A percentile compares a stretch with the other conserved stretches of the same genome.
Conservation (phyloP, 2,888 invertebrate species). For the Drosophila mercatorum region DNA sequence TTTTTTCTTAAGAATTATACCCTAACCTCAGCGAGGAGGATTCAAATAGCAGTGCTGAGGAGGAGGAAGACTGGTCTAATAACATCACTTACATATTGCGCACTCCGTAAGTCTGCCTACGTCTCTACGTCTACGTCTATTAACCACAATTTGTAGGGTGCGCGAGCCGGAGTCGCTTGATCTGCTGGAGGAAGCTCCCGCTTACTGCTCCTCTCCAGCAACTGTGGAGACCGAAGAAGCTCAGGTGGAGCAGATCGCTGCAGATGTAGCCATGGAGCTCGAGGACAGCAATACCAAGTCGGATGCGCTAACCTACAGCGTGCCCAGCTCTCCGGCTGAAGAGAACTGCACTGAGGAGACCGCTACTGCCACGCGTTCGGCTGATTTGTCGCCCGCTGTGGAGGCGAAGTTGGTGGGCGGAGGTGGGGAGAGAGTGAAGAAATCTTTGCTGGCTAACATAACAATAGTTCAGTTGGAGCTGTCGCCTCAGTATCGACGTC, state of each 20-base stretch:
- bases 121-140: background rate
- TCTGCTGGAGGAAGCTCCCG: too few relatives aligned
- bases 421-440: background rate
- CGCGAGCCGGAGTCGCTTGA: background rate
- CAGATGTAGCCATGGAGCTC: background rate
- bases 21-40: slow-evolving; percentile 17
- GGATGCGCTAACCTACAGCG: background rate
- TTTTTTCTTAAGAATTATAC: too few relatives aligned
- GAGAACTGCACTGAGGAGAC: background rate
- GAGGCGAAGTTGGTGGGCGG: background rate
- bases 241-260: background rate
- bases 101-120: slow-evolving; percentile 36
- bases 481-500: background rate
- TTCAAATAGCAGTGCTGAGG: slow-evolving; percentile 12
- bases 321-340: background rate
- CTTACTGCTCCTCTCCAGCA: background rate
- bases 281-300: background rate
- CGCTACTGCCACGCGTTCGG: background rate
- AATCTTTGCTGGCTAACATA: rapidly evolving
- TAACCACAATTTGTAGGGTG: background rate
- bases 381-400: background rate
- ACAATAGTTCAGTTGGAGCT: background rate
- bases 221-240: background rate
- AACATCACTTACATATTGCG: slow-evolving; percentile 33
- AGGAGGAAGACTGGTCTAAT: slow-evolving; percentile 54